Conservation (phyloP, 2,113 vertebrate species). For the Zingel zingel region DNA sequence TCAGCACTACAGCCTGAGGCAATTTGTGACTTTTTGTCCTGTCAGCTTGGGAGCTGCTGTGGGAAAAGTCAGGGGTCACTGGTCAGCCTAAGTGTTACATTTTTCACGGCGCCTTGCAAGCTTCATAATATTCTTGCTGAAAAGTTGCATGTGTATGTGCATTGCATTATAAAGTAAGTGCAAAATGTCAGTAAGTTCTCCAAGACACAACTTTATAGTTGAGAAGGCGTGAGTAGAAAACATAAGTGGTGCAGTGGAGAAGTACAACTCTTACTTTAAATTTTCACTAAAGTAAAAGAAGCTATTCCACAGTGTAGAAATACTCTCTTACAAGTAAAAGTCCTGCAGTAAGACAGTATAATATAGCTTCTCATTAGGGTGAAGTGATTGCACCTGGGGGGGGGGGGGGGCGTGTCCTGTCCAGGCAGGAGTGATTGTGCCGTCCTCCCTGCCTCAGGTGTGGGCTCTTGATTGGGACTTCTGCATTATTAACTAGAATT, state of each 20-base stretch:
- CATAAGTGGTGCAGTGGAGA: neutral
- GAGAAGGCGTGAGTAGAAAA: neutral
- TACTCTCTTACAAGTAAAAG: too few relatives aligned
- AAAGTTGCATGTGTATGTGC: neutral
- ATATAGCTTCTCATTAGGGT: too few relatives aligned
- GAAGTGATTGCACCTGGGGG: too few relatives aligned
- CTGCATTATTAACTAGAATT: neutral
- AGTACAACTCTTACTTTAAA: neutral
- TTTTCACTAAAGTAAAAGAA: too few relatives aligned
- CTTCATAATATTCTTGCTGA: neutral
- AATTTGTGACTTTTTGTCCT: constrained; percentile 21
- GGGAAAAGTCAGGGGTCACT: constrained; percentile 47
- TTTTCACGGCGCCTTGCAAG: constrained; percentile 13
- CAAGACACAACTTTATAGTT: neutral
- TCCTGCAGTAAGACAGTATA: too few relatives aligned
- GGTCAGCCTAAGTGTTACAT: constrained; percentile 34
- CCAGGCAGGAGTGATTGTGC: too few relatives aligned
- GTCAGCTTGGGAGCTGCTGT: constrained; percentile 1
- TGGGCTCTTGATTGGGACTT: too few relatives aligned
- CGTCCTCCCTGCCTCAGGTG: too few relatives aligned
- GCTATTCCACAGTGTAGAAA: too few relatives aligned
- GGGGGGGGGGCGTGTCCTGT: too few relatives aligned
- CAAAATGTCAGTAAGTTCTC: neutral
- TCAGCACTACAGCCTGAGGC: constrained; percentile 4
- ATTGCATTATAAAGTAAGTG: constrained; percentile 1